Percentiles rank a stretch among this genome's conserved stretches.
Evolutionary conservation across 2,797 vertebrate genomes (phyloP).

Genomic region (Gymnothorax javanicus): DNA sequence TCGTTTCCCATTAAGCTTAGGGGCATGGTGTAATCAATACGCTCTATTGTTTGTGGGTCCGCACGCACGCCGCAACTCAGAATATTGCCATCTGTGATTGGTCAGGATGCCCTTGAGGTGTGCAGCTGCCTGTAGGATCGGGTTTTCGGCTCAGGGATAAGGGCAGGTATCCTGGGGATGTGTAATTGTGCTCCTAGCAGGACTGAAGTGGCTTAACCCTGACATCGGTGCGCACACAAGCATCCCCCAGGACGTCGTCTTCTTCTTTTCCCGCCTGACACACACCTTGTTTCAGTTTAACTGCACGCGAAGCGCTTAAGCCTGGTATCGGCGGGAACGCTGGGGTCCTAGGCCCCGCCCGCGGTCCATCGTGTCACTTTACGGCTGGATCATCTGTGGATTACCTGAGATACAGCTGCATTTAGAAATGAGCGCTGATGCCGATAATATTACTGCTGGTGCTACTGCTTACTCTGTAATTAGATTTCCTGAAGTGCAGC

Average conservation of each 20-base stretch:
- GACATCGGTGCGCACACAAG: constrained; percentile 32
- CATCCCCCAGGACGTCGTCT: constrained; percentile 35
- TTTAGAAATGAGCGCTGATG: neutral
- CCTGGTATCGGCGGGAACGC: too few relatives aligned
- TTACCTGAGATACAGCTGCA: neutral
- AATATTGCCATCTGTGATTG: constrained; percentile 38
- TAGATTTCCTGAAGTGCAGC: neutral
- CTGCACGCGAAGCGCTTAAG: too few relatives aligned
- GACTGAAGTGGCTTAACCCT: constrained; percentile 52
- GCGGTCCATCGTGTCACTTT: neutral
- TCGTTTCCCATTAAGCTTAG: constrained; percentile 49
- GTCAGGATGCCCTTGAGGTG: constrained; percentile 44
- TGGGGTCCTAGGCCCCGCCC: too few relatives aligned
- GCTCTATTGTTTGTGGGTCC: constrained; percentile 61
- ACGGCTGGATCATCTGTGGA: neutral
- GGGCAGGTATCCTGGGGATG: constrained; percentile 53
- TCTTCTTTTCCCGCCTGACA: constrained; percentile 54
- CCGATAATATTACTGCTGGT: neutral
- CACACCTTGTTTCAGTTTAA: too few relatives aligned
- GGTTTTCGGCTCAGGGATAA: constrained; percentile 49
- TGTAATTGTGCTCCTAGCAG: constrained; percentile 38
- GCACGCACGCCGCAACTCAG: constrained; percentile 29
- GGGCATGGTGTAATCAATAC: constrained; percentile 63
- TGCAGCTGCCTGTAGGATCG: constrained; percentile 49
- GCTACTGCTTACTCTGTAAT: neutral